Base-by-base conservation (phyloP, 2,888 invertebrate species). In the Agrochola macilenta region DNA sequence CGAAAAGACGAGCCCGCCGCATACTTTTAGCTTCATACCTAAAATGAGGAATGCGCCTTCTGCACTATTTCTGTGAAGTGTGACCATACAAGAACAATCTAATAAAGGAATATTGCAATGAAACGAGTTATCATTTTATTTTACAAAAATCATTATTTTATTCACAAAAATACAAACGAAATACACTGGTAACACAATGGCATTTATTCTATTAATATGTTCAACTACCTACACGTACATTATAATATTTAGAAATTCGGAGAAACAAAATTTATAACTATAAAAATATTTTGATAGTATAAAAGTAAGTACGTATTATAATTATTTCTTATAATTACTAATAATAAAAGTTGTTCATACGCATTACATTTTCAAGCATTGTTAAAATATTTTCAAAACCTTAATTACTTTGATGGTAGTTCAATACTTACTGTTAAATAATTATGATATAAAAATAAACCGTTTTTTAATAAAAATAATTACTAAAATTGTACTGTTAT, bases 121-220 rank as follows among this genome's bases (percentile, higher is more conserved):
- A 78, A 78, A 78, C 54, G 5, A 46, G 3, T 23, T 14, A 14
- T 23, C 39, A 39, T 80, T 70, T 39, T 69, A 58, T 82, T 76
- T 63, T 69, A 83, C 72, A 72, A 80, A 84, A 81, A 73, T 79
- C 69, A 80, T 79, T 69, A 83, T 88, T 78, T 88, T 87, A 86
- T 80, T 86, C 86, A 87, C 84, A 87, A 87, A 88, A 88, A 84
- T 83, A 88, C 83, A 86, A 84, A 87, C 76, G 54, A 81, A 81
- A 60, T 82, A 82, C 82, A 79, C 39, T 84, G 76, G 74, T 71
- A 83, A 80, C 76, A 79, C 57, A 72, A 58, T 72, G 61, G 63
- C 68, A 73, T 72, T 54, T 70, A 78, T 58, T 70, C 57, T 75
- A n/a, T n/a, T n/a, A 63, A 68, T 49, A 17, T 49, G 68, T n/a